Conservation (phyloP, 2,797 vertebrate species). For the Pseudochirops cupreus region DNA sequence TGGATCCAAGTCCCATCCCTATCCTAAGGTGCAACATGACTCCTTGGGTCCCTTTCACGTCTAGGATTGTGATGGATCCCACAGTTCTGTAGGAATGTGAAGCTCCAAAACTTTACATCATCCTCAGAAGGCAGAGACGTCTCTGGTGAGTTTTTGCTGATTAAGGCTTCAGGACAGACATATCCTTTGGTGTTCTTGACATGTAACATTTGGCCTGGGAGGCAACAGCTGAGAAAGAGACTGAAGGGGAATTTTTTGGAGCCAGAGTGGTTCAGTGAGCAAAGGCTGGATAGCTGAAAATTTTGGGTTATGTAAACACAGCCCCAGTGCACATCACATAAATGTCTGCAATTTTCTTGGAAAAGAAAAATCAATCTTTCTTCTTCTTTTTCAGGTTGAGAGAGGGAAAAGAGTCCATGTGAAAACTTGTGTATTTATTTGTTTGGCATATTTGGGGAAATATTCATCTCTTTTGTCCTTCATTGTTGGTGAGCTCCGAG, state of each 20-base stretch:
- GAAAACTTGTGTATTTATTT: conserved; percentile 70
- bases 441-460: conserved; percentile 63
- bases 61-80: not conserved
- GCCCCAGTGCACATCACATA: conserved; percentile 69
- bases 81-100: conserved; percentile 31
- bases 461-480: not conserved
- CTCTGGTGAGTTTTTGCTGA: conserved; percentile 70
- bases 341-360: conserved; percentile 70
- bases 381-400: conserved; percentile 68
- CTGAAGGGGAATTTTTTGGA: conserved; percentile 75
- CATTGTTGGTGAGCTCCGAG: not conserved
- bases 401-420: conserved; percentile 11
- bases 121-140: conserved; percentile 66
- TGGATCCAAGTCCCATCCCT: not conserved
- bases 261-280: conserved; percentile 64
- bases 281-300: conserved; percentile 74
- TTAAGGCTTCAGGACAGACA: conserved; percentile 61
- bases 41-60: conserved; percentile 1
- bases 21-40: not conserved
- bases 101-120: conserved; percentile 68
- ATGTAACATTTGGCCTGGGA: conserved; percentile 75
- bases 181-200: conserved; percentile 64
- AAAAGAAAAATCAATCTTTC: conserved; percentile 58
- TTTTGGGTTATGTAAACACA: conserved; percentile 75
- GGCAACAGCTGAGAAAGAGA: conserved; percentile 70